Base-by-base conservation (phyloP, 2,888 invertebrate genomes). In the Itoplectis maculator region DNA sequence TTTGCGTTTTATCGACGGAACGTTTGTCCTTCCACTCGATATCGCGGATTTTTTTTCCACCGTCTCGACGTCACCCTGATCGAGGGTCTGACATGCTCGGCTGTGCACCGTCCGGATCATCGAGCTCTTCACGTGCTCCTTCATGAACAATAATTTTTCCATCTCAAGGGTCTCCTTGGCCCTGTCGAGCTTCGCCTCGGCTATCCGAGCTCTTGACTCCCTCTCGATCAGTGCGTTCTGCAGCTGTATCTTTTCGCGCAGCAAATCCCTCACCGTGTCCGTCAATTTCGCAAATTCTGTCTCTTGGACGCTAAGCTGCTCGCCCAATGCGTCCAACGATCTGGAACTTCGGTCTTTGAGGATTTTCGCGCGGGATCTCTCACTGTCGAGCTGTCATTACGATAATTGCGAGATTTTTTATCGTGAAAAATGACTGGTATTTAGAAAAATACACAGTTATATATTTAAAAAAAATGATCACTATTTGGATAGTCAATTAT, bases 201-300 rank as follows among this genome's bases (percentile, higher is more conserved):
- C 65, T 9, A 86, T 84, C 35, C 74, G 56, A 8, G 86, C 45
- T 79, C 78, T 85, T 8, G 75, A 68, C 11, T 86, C 86, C 56
- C 82, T 88, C 69, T 86, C 87, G 29, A 70, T 76, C n/a, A 90
- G 59, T n/a, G 84, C 77, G 47, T 87, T 88, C 68, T 90, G 86
- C 42, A 90, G 70, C 40, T 84, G 85, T 37, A 86, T 84, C 77
- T 90, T 90, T 63, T 89, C 88, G 13, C 85, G 69, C 65, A 89
- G 77, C 8, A 91, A 83, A 49, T 87, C 87, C 37, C 82, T 85
- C 2, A 89, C 87, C 0, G 87, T 88, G 59, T 87, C 86, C 4
- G 88, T 86, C 1, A 91, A 81, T 59, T 88, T 87, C 3, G 88
- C 79, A 66, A 88, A 90, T 82, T 90, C 88, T 49, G 63, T 85